Base-by-base conservation (phyloP, 2,113 vertebrate genomes). In the Neofelis nebulosa region DNA sequence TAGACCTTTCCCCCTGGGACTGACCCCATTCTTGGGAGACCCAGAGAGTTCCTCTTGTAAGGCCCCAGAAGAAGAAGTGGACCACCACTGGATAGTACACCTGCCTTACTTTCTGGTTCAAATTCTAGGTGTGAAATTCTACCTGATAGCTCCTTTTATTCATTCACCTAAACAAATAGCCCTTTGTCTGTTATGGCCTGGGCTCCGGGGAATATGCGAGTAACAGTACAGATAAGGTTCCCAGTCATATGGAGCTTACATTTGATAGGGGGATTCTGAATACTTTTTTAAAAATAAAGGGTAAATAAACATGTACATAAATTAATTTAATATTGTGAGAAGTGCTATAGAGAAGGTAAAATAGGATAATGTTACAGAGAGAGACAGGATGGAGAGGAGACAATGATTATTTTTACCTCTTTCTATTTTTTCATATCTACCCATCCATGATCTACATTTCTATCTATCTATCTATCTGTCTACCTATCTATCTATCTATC, bases 261-360 rank as follows among this genome's bases (percentile, higher is more conserved):
- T 69, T 80, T n/a, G 36, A 4, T n/a, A 33, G 4, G 10, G 15
- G n/a, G 10, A 38, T 27, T 97, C 52, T 29, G 48, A 79, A 14
- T 31, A 2, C 3, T 71, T 87, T 57, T 14, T 65, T 31, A 65
- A 5, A 25, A 19, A 87, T 78, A 48, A 81, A 94, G 29, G 25
- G 6, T 80, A 55, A 82, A 65, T 14, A 94, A 29, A 45, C 31
- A 65, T 38, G 68, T 14, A 76, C 27, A 55, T 81, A 71, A 88
- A 38, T 91, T 55, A 19, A 78, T 76, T 95, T 88, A 31, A 92
- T 36, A 61, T 29, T 18, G 23, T 36, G 16, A 1, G 48, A 36
- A 95, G 38, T 57, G 29, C 66, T 86, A 69, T 68, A 15, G 52
- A 93, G 79, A 89, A 96, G 45, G 52, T 74, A 69, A 84, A 92